Base-by-base conservation (phyloP, 1,140 invertebrate species). In the Mizuhopecten yessoensis region DNA sequence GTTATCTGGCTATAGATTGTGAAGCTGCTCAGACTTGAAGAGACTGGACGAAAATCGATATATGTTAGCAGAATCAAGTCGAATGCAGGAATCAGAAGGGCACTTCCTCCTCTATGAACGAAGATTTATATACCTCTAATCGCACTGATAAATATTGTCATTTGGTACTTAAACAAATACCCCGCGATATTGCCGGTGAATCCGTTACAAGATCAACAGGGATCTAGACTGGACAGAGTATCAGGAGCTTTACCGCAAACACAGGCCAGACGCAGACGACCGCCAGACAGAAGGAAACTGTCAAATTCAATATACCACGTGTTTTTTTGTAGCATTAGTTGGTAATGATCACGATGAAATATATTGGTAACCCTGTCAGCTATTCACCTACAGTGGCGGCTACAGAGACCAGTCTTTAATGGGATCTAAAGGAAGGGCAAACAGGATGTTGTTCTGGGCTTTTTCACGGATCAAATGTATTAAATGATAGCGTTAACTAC, bases 121-220 rank as follows among this genome's bases (percentile, higher is more conserved):
- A n/a, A 75, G 57, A 75, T 75, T 75, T 75, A 75, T 75, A 75
- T 75, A 75, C 57, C 15, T 75, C 57, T 75, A 75, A 75, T 75
- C 57, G 57, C 57, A 29, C 57, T 75, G 57, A 75, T 75, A 75
- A 75, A 75, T 75, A 75, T 75, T 75, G 57, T 75, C 57, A 29
- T 75, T 75, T 75, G 57, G 57, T 29, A 75, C 57, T 75, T 75
- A 75, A 75, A 75, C 57, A 75, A 75, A 29, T 75, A 75, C 57
- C n/a, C 57, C 57, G 11, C 57, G 23, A 29, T 75, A 75, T 75
- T 75, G 57, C 57, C 29, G 0, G 29, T 29, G 29, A 75, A 75
- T 23, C 57, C n/a, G 57, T 75, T 75, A 75, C 57, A 75, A 29
- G 23, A 75, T 75, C 57, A 75, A 17, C 9, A 29, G 11, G 11